These are phyloP conservation scores for Caenorhabditis doughertyi DNA, from an alignment of 2,888 invertebrate species.

Conservation along the genomic window DNA sequence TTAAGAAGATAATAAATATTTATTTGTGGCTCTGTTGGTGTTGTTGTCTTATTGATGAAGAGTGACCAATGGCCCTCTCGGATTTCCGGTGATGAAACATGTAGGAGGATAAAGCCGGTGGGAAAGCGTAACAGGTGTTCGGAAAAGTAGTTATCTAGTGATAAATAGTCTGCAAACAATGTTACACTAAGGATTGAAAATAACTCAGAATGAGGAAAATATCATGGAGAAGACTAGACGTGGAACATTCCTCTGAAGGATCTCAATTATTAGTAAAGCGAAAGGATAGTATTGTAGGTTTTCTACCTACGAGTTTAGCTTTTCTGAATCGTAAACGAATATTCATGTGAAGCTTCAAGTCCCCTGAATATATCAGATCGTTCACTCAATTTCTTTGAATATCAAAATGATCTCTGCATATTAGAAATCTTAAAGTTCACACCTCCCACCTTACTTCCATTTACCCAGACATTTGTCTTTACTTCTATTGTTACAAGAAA, in stretches of 20 bases:
- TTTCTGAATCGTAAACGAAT: too few relatives aligned
- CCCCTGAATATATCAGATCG: too few relatives aligned
- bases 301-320: too few relatives aligned
- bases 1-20: conserved; percentile 15
- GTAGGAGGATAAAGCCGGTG: conserved; percentile 31
- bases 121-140: conserved; percentile 17
- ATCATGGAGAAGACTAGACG: background rate
- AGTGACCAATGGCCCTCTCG: conserved; percentile 23
- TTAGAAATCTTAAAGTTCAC: background rate
- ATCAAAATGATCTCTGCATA: background rate
- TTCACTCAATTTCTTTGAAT: too few relatives aligned
- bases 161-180: conserved; percentile 23
- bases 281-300: too few relatives aligned
- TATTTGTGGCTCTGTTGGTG: conserved; percentile 35
- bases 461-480: background rate
- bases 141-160: conserved; percentile 2
- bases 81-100: conserved; percentile 34
- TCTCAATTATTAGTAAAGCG: background rate
- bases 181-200: conserved; percentile 1
- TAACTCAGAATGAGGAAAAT: background rate
- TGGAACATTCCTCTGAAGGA: background rate
- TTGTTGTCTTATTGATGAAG: background rate
- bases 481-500: background rate
- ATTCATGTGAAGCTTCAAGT: too few relatives aligned
- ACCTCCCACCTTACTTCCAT: background rate